Conservation (phyloP, 2,888 invertebrate species). For the Hydriomena furcata region DNA sequence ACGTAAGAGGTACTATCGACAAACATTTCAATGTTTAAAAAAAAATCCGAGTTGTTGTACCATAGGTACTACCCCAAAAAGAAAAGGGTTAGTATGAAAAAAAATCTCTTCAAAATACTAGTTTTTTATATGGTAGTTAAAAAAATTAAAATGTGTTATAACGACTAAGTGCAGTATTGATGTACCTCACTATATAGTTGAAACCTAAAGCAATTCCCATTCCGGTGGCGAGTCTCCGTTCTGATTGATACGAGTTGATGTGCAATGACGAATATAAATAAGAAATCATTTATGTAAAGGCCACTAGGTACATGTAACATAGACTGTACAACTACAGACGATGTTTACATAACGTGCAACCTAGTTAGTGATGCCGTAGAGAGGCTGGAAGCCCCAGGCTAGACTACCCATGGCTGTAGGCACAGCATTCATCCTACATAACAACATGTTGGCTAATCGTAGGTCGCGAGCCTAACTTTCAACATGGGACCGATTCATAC, state of each 20-base stretch:
- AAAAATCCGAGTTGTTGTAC: too few relatives aligned
- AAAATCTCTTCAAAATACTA: too few relatives aligned
- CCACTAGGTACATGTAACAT: neutral
- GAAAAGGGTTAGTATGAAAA: too few relatives aligned
- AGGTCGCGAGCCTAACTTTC: constrained; percentile 72
- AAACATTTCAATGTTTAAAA: too few relatives aligned
- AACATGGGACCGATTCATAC: constrained; percentile 60
- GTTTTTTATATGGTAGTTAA: too few relatives aligned
- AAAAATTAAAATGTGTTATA: too few relatives aligned
- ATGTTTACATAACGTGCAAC: constrained; percentile 11
- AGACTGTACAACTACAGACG: neutral
- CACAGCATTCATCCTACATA: constrained; percentile 59
- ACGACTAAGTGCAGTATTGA: too few relatives aligned
- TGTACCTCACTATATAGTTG: too few relatives aligned
- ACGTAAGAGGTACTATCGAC: too few relatives aligned
- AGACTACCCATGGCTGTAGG: constrained; percentile 12
- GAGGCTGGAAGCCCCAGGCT: constrained; percentile 10
- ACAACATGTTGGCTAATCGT: constrained; percentile 69
- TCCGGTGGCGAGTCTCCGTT: neutral
- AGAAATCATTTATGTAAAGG: neutral
- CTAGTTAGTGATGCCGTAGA: constrained; percentile 2
- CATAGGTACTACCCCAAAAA: too few relatives aligned
- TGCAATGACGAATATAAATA: constrained; percentile 5
- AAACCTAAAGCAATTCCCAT: neutral
- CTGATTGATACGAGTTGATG: constrained; percentile 6